Evolutionary conservation across 2,797 vertebrate species (phyloP).

Genomic region (Labroides dimidiatus): DNA sequence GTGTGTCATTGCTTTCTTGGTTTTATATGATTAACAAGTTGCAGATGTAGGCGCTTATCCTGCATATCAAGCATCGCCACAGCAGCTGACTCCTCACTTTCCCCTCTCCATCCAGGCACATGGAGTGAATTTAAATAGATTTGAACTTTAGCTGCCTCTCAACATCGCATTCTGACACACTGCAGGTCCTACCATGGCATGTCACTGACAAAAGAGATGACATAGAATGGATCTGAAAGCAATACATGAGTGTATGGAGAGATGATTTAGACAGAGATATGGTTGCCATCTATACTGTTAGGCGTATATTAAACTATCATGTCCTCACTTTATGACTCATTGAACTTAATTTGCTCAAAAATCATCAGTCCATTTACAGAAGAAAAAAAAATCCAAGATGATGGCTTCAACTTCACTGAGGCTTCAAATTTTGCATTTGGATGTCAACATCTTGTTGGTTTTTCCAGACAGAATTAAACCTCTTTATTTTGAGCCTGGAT

Average conservation of each 20-base stretch:
- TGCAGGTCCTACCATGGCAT: conserved; percentile 14
- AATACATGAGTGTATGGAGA: background rate
- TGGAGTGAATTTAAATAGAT: conserved; percentile 74
- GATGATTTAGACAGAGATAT: background rate
- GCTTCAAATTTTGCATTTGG: no score
- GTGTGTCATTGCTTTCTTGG: conserved; percentile 63
- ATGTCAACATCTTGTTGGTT: no score
- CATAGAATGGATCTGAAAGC: background rate
- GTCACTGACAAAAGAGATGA: conserved; percentile 7
- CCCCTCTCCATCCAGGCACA: conserved; percentile 43
- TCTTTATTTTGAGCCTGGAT: no score
- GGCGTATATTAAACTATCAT: background rate
- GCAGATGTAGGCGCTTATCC: conserved; percentile 71
- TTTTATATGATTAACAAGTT: conserved; percentile 78
- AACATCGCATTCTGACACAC: conserved; percentile 52
- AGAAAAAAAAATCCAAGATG: no score
- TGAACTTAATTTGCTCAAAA: no score
- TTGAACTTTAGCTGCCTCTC: conserved; percentile 60
- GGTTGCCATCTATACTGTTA: background rate
- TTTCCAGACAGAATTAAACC: no score
- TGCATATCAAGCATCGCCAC: conserved; percentile 64
- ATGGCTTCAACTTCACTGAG: no score
- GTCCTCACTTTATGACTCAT: no score
- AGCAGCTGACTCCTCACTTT: conserved; percentile 77
- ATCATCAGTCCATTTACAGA: background rate